Conservation (phyloP, 2,797 vertebrate genomes). For the Eutrigla gurnardus region DNA sequence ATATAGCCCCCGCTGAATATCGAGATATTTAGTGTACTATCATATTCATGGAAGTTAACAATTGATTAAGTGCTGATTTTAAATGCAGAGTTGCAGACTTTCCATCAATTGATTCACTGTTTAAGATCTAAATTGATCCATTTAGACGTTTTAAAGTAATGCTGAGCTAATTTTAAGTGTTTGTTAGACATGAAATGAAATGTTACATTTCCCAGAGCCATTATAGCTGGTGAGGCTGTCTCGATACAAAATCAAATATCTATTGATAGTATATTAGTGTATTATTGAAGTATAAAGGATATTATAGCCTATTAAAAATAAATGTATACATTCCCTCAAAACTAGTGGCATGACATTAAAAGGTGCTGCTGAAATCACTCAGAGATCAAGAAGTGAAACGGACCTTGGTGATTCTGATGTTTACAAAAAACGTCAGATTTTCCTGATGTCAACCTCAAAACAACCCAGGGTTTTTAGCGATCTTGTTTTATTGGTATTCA, state of each 20-base stretch:
- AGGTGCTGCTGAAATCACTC: background rate
- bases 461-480: background rate
- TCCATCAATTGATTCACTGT: accelerated
- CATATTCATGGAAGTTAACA: too few species aligned
- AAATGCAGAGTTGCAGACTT: background rate
- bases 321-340: too few species aligned
- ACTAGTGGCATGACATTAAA: background rate
- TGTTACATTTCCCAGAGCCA: background rate
- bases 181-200: background rate
- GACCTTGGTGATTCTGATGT: too few species aligned
- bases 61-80: background rate
- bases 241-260: background rate
- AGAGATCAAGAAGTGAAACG: background rate
- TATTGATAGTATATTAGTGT: too few species aligned
- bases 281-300: too few species aligned
- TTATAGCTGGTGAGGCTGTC: background rate
- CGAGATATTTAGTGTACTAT: background rate
- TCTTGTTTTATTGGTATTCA: background rate
- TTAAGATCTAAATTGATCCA: background rate
- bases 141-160: too few species aligned
- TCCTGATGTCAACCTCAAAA: background rate
- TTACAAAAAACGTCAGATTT: too few species aligned
- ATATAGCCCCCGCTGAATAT: background rate
- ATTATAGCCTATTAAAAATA: too few species aligned
- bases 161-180: background rate